Evolutionary conservation across 2,888 invertebrate species (phyloP).

Genomic region (Eumacrocentrus americanus): DNA sequence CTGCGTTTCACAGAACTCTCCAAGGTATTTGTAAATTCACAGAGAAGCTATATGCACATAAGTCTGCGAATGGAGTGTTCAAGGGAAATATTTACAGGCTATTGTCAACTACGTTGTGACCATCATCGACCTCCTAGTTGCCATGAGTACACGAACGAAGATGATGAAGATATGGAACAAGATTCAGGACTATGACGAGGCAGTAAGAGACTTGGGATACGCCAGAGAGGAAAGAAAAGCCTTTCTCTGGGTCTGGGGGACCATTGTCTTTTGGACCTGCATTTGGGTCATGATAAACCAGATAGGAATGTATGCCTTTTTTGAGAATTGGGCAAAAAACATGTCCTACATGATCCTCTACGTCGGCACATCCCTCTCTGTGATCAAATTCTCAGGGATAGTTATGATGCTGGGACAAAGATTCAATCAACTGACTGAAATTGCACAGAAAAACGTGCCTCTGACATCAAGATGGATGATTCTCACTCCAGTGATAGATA

Average conservation of each 20-base stretch:
- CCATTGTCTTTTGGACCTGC: slow-evolving; percentile 30
- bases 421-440: slow-evolving; percentile 48
- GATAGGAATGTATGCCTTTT: slow-evolving; percentile 49
- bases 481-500: slow-evolving; percentile 18
- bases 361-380: slow-evolving; percentile 41
- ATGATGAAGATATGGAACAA: slow-evolving; percentile 49
- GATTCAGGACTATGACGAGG: slow-evolving; percentile 51
- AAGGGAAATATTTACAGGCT: slow-evolving; percentile 38
- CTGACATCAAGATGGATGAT: slow-evolving; percentile 26
- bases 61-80: no score
- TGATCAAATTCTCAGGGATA: slow-evolving; percentile 50
- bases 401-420: slow-evolving; percentile 48
- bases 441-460: slow-evolving; percentile 39
- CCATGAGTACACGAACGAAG: slow-evolving; percentile 34
- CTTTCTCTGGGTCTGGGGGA: slow-evolving; percentile 39
- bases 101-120: slow-evolving; percentile 43
- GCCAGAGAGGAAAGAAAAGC: slow-evolving; percentile 39
- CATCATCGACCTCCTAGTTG: slow-evolving; percentile 39
- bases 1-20: slow-evolving; percentile 43
- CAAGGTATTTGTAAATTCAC: slow-evolving; percentile 53
- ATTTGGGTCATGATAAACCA: slow-evolving; percentile 45
- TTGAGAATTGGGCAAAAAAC: slow-evolving; percentile 45
- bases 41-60: no score
- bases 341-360: slow-evolving; percentile 48
- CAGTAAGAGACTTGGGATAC: slow-evolving; percentile 42